Evolutionary conservation across 2,797 vertebrate genomes (phyloP), one percentile per base, ranked within the genome.

Genomic region (Sardinella longiceps): DNA sequence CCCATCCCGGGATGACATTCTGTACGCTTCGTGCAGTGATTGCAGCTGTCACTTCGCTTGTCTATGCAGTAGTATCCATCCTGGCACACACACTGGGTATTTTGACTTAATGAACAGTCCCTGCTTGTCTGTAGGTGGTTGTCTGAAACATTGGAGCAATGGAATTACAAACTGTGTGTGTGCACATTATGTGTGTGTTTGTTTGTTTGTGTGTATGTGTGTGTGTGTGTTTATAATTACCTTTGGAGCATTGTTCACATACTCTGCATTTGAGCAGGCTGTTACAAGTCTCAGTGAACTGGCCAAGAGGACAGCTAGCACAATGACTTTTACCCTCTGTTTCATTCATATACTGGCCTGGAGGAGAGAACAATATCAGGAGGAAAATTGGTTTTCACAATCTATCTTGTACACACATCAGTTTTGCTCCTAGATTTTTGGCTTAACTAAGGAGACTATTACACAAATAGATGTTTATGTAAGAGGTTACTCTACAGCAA

Each of bases 61-160:
- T 84, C 0, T 0, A 0, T 18, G 33, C 92, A 95, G 91, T 85
- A 92, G 88, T 12, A 94, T 10, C 91, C 92, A 0, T 2, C 0
- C 58, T 0, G 0, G 85, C 94, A 95, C 74, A 48, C 63, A 25
- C 94, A 95, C 82, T 88, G 86, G 0, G 87, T 84, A 87, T 95
- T 2, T 15, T n/a, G 2, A 0, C 30, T 0, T 20, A 81, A 0
- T 0, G 39, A 81, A 25, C 94, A 95, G 0, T 58, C 0, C 0
- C 0, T 70, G 1, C 4, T 0, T 1, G 0, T 81, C 39, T 0
- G 77, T 48, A 77, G 56, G 0, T 89, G 15, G 7, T 15, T 63
- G 1, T 0, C 92, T 94, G 86, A 70, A 85, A 63, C n/a, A 28
- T 11, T n/a, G 28, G 58, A 28, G 1, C 25, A 2, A 9, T 37